A percentile compares a stretch with the other conserved stretches of the same genome.
These are phyloP conservation scores for Nilaparvata lugens DNA, from an alignment of 1,140 invertebrate species.

Conservation along the genomic window DNA sequence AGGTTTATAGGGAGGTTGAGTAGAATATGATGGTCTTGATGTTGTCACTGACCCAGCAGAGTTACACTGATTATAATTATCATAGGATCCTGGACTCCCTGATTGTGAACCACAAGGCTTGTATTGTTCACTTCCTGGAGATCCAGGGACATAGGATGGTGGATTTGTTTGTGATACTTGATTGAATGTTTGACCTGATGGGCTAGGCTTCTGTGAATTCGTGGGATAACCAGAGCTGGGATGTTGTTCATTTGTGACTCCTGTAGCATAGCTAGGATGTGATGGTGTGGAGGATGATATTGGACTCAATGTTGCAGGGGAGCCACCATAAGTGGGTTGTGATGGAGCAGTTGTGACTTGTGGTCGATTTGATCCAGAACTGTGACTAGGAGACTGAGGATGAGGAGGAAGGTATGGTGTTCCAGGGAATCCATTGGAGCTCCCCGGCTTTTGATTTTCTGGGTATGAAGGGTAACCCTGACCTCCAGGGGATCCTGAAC, in stretches of 20 bases:
- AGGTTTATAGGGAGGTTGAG: constrained; percentile 6
- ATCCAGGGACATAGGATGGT: constrained; percentile 23
- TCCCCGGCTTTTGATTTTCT: constrained; percentile 18
- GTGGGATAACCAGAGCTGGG: constrained; percentile 27
- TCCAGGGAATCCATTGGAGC: constrained; percentile 18
- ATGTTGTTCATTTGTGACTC: constrained; percentile 21
- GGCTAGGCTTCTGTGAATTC: constrained; percentile 28
- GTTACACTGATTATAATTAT: too few relatives aligned
- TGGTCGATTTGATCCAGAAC: constrained; percentile 23
- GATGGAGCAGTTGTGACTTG: constrained; percentile 22
- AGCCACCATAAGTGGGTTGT: constrained; percentile 22
- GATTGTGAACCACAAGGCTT: too few relatives aligned
- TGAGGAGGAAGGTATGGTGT: constrained; percentile 24
- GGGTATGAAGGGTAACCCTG: constrained; percentile 20
- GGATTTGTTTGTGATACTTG: too few relatives aligned
- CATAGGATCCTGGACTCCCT: too few relatives aligned
- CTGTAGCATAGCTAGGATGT: too few relatives aligned
- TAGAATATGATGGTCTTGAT: constrained; percentile 18
- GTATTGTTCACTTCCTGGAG: constrained; percentile 18
- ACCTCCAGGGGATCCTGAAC: constrained; percentile 12
- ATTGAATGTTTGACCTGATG: too few relatives aligned
- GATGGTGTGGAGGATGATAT: constrained; percentile 23
- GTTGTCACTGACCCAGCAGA: constrained; percentile 21
- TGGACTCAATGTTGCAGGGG: constrained; percentile 23
- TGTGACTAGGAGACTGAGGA: constrained; percentile 25